Conservation (phyloP, 2,797 vertebrate genomes). For the Brachymystax lenok region DNA sequence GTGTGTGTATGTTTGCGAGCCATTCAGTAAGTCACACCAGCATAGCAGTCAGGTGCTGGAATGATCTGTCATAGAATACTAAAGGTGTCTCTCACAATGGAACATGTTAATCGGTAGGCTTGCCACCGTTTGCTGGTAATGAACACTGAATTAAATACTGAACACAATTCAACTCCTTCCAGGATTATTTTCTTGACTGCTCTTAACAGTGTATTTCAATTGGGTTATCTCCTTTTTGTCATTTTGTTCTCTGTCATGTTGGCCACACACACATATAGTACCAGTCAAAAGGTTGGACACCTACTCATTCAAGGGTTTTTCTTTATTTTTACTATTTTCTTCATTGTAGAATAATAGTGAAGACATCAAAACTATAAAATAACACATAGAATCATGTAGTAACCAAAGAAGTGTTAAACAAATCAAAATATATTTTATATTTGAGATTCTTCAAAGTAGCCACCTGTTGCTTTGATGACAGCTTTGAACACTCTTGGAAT, state of each 20-base stretch:
- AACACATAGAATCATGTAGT: too few relatives aligned
- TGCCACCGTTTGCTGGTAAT: conserved; percentile 29
- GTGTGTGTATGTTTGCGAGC: not conserved
- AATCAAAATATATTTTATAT: too few relatives aligned
- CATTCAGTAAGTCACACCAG: conserved; percentile 40
- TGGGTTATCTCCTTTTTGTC: not conserved
- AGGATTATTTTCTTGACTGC: not conserved
- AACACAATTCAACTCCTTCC: not conserved
- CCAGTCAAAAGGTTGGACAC: not conserved
- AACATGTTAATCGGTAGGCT: conserved; percentile 18
- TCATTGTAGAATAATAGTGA: too few relatives aligned
- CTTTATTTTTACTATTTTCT: too few relatives aligned
- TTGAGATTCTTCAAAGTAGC: too few relatives aligned
- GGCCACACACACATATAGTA: not conserved
- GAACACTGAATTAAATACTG: not conserved
- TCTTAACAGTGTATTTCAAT: not conserved
- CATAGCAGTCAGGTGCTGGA: conserved; percentile 45
- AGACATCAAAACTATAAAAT: too few relatives aligned
- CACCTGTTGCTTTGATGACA: too few relatives aligned
- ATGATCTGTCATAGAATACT: conserved; percentile 46
- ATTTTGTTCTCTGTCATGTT: not conserved
- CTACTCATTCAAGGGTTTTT: too few relatives aligned
- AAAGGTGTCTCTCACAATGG: conserved; percentile 39
- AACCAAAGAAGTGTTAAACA: too few relatives aligned
- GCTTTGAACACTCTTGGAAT: too few relatives aligned